Evolutionary conservation across 2,888 invertebrate species (phyloP).

Genomic region (Caenorhabditis plicata): DNA sequence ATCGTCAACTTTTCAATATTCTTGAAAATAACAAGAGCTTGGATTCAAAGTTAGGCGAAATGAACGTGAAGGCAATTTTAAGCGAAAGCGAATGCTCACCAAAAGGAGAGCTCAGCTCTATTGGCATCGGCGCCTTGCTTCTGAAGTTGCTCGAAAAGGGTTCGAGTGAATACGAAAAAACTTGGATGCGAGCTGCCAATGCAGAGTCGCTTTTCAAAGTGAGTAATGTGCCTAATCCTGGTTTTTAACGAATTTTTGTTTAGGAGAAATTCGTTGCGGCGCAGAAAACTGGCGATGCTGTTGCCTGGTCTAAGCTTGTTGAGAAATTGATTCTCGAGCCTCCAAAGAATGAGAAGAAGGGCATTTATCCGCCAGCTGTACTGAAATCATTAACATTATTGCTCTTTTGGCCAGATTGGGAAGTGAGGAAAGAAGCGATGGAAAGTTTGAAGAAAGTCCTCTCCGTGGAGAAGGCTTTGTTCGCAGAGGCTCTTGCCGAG

Average conservation of each 20-base stretch:
- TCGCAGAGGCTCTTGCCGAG: constrained; percentile 38
- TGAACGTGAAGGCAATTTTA: constrained; percentile 11
- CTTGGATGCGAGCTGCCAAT: constrained; percentile 24
- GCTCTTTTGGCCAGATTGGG: constrained; percentile 44
- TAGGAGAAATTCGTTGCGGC: constrained; percentile 32
- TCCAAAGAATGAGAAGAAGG: neutral
- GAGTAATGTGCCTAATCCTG: neutral
- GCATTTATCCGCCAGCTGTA: constrained; percentile 8
- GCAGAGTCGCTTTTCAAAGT: constrained; percentile 38
- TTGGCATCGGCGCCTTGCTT: constrained; percentile 31
- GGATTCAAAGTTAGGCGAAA: constrained; percentile 16
- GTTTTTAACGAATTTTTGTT: neutral
- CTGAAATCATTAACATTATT: constrained; percentile 25
- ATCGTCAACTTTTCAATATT: constrained; percentile 20
- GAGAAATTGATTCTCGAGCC: too few species aligned
- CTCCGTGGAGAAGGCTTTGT: constrained; percentile 14
- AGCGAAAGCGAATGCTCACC: constrained; percentile 28
- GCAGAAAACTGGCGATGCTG: constrained; percentile 31
- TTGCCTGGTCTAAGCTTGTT: constrained; percentile 34
- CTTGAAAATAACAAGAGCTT: constrained; percentile 9
- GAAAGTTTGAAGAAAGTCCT: constrained; percentile 23
- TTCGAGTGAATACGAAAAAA: constrained; percentile 24
- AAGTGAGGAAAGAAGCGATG: constrained; percentile 30
- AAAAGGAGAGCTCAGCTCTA: constrained; percentile 38
- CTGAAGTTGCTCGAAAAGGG: constrained; percentile 18